A percentile compares a stretch with the other conserved stretches of the same genome.
phyloP scores from a whole-genome alignment of 1,140 invertebrate species.

The Solenopsis invicta region DNA sequence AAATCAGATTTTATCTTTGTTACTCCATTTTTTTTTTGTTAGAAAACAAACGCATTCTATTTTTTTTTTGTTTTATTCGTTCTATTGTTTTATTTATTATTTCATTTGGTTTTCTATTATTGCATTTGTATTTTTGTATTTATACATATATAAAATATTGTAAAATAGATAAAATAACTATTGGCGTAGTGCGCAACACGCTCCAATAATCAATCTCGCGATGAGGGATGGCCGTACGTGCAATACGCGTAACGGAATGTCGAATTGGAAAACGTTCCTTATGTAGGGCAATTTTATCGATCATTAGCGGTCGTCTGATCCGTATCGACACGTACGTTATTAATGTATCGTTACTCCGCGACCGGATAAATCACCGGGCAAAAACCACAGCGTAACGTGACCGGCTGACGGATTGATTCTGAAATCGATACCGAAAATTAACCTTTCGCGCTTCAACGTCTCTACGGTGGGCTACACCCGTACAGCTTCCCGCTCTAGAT shows the following conservation, averaged over 20 bases:
- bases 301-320: constrained; percentile 49
- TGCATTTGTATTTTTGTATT: background rate
- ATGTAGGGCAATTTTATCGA: constrained; percentile 47
- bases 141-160: background rate
- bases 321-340: constrained; percentile 30
- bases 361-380: constrained; percentile 24
- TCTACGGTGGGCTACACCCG: background rate
- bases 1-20: background rate
- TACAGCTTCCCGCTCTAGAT: background rate
- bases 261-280: constrained; percentile 38
- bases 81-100: background rate
- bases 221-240: background rate
- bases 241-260: constrained; percentile 36
- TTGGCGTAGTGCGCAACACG: background rate
- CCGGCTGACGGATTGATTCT: constrained; percentile 20
- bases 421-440: constrained; percentile 48
- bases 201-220: constrained; percentile 7
- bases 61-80: background rate
- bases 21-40: background rate
- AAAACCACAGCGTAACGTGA: constrained; percentile 39
- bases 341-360: constrained; percentile 20
- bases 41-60: background rate
- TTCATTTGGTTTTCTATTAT: background rate
- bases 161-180: background rate
- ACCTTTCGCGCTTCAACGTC: constrained; percentile 20